phyloP scores from a whole-genome alignment of 2,113 vertebrate genomes.

The Dolichallabes microphthalmus region DNA sequence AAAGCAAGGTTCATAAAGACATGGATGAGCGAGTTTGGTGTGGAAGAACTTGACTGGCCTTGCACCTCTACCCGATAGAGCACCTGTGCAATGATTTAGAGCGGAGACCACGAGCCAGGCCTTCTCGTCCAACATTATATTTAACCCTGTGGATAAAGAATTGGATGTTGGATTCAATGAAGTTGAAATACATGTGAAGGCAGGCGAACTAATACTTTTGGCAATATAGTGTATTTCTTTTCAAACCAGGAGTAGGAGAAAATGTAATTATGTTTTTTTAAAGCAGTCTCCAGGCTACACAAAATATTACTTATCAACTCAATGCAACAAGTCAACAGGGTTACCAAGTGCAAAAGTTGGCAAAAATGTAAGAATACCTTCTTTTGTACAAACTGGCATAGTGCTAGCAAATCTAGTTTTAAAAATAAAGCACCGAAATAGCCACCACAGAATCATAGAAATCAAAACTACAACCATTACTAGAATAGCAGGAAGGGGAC shows the following conservation, averaged over 20 bases:
- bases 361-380: background rate
- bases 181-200: too few species aligned
- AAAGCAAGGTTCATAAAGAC: too few species aligned
- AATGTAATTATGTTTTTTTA: background rate
- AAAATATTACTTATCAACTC: background rate
- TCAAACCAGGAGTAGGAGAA: background rate
- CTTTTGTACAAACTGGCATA: background rate
- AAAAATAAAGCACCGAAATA: background rate
- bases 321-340: background rate
- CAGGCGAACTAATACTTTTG: too few species aligned
- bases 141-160: too few species aligned
- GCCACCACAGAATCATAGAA: background rate
- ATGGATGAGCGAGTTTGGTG: too few species aligned
- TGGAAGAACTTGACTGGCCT: too few species aligned
- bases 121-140: too few species aligned
- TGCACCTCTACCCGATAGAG: too few species aligned
- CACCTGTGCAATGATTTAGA: too few species aligned
- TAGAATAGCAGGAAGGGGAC: too few species aligned
- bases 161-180: too few species aligned
- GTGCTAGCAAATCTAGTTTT: background rate
- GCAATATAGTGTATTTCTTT: background rate
- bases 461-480: background rate
- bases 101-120: too few species aligned
- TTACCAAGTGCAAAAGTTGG: background rate
- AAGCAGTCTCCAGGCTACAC: background rate